Conservation (phyloP, 2,797 vertebrate genomes). For the Girardinus metallicus region DNA sequence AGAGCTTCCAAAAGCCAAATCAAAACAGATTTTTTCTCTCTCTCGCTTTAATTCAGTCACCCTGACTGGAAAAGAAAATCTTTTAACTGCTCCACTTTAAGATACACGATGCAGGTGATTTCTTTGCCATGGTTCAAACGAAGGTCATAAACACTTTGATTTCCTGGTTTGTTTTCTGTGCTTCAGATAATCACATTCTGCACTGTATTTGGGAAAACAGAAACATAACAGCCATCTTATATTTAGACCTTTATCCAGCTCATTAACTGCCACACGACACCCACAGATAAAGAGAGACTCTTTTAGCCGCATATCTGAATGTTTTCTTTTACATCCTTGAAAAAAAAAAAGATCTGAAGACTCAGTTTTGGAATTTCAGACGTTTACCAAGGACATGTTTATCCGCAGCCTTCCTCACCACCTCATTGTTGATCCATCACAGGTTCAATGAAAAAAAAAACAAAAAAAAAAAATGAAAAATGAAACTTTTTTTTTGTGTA, state of each 20-base stretch:
- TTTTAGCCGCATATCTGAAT: slow-evolving; percentile 37
- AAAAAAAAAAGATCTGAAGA: slow-evolving; percentile 33
- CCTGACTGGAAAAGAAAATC: slow-evolving; percentile 15
- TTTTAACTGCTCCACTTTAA: slow-evolving; percentile 15
- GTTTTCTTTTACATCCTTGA: slow-evolving; percentile 27
- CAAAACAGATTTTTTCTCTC: slow-evolving; percentile 4
- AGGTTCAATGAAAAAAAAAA: not conserved
- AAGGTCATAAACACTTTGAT: slow-evolving; percentile 35
- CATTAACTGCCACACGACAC: slow-evolving; percentile 49
- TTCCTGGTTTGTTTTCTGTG: slow-evolving; percentile 21
- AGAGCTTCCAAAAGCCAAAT: slow-evolving; percentile 31
- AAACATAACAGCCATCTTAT: slow-evolving; percentile 34
- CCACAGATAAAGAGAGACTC: slow-evolving; percentile 60
- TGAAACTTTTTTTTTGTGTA: not conserved
- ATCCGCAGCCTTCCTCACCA: slow-evolving; percentile 5
- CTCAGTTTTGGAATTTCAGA: slow-evolving; percentile 34
- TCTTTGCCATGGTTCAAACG: slow-evolving; percentile 35
- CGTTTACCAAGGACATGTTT: slow-evolving; percentile 21
- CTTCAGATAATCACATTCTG: slow-evolving; percentile 46
- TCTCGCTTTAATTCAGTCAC: slow-evolving; percentile 16
- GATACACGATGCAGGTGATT: slow-evolving; percentile 8
- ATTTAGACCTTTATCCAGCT: slow-evolving; percentile 50
- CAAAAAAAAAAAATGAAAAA: not conserved
- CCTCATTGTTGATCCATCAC: not conserved
- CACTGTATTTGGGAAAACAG: slow-evolving; percentile 33